These are phyloP conservation scores for Gavia stellata DNA, from an alignment of 2,113 vertebrate genomes.

Conservation along the genomic window DNA sequence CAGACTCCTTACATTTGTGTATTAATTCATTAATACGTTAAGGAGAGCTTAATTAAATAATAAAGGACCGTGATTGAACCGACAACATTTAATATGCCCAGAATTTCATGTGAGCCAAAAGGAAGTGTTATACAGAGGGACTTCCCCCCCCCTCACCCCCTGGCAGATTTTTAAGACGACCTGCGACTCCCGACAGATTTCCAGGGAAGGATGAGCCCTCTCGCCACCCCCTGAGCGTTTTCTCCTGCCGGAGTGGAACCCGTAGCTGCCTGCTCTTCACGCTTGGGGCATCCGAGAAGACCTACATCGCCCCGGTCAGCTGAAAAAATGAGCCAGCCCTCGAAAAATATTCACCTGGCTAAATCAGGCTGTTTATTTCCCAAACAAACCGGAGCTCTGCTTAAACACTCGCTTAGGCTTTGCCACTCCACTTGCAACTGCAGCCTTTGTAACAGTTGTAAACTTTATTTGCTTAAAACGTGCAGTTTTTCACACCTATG, in stretches of 20 bases:
- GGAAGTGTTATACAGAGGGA: not conserved
- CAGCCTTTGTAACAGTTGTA: constrained; percentile 38
- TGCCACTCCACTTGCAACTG: not conserved
- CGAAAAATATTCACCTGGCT: not conserved
- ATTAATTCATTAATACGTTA: constrained; percentile 49
- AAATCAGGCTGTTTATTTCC: not conserved
- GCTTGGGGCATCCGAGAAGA: not conserved
- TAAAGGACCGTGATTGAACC: not conserved
- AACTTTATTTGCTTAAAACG: constrained; percentile 67
- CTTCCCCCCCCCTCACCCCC: no score
- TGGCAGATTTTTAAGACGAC: not conserved
- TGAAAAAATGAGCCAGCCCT: not conserved
- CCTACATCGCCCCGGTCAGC: not conserved
- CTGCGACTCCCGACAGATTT: not conserved
- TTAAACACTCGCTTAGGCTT: not conserved
- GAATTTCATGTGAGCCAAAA: not conserved
- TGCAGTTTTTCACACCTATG: constrained; percentile 64
- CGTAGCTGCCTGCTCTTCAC: not conserved
- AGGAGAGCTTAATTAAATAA: constrained; percentile 54
- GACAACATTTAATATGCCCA: not conserved
- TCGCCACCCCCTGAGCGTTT: not conserved
- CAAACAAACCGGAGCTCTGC: not conserved
- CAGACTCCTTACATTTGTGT: constrained; percentile 22
- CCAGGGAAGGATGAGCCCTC: not conserved
- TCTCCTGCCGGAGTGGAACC: not conserved